Conservation (phyloP, 35 echinoderm and acorn worm species). For the Strongylocentrotus purpuratus region DNA sequence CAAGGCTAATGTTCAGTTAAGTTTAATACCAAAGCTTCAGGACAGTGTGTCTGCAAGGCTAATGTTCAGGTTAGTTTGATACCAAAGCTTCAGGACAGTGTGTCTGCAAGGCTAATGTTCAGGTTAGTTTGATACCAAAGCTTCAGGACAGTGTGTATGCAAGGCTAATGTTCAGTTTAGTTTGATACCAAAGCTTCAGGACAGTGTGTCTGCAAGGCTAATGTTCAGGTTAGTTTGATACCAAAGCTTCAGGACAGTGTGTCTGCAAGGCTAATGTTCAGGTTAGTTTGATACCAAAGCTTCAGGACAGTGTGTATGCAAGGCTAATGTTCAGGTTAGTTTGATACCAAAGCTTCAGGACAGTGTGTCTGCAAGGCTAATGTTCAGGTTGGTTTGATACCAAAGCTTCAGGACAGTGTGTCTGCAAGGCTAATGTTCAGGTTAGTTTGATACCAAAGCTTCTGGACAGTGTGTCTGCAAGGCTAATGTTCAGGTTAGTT, state of each 20-base stretch:
- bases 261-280: slow-evolving; percentile 83
- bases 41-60: slow-evolving; percentile 88
- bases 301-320: slow-evolving; percentile 87
- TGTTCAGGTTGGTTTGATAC: slow-evolving; percentile 85
- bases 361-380: slow-evolving; percentile 90
- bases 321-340: slow-evolving; percentile 86
- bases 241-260: slow-evolving; percentile 82
- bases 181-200: slow-evolving; percentile 77
- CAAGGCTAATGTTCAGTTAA: slow-evolving; percentile 82
- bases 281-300: slow-evolving; percentile 86
- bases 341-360: slow-evolving; percentile 74
- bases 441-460: slow-evolving; percentile 79
- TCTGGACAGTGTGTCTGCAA: slow-evolving; percentile 91
- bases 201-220: slow-evolving; percentile 88
- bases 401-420: slow-evolving; percentile 80
- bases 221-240: slow-evolving; percentile 86
- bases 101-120: slow-evolving; percentile 82
- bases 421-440: slow-evolving; percentile 85
- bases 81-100: slow-evolving; percentile 83
- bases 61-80: slow-evolving; percentile 88
- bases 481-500: slow-evolving; percentile 83
- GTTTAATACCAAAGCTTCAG: slow-evolving; percentile 81
- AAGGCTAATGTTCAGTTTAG: slow-evolving; percentile 86
- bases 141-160: slow-evolving; percentile 83
- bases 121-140: slow-evolving; percentile 90